phyloP scores from a whole-genome alignment of 2,797 vertebrate species.

The Buphagus erythrorhynchus region DNA sequence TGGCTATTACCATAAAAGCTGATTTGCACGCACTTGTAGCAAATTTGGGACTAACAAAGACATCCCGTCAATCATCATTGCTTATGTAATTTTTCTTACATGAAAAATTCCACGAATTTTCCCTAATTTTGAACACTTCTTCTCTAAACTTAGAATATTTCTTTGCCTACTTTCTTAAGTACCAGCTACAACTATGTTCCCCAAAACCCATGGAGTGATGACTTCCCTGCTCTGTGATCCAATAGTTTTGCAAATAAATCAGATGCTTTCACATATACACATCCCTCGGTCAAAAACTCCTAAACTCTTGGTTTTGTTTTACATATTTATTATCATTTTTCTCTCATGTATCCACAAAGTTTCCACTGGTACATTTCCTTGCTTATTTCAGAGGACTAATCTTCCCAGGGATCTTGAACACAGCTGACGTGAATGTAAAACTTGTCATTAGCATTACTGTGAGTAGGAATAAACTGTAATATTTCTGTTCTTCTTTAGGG shows the following conservation, averaged over 20 bases:
- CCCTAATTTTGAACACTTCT: not conserved
- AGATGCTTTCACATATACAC: not conserved
- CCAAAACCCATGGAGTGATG: not conserved
- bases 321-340: not conserved
- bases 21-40: not conserved
- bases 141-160: not conserved
- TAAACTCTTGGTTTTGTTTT: not conserved
- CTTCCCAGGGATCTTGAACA: not conserved
- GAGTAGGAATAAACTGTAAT: not conserved
- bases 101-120: not conserved
- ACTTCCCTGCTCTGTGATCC: not conserved
- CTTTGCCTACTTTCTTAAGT: not conserved
- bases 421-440: not conserved
- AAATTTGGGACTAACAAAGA: not conserved
- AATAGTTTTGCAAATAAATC: not conserved
- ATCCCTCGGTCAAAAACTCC: not conserved
- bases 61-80: not conserved
- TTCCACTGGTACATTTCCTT: not conserved
- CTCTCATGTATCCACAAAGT: not conserved
- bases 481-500: not conserved
- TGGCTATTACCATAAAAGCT: not conserved
- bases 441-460: not conserved
- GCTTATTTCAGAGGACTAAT: not conserved
- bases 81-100: not conserved
- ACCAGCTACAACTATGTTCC: not conserved